A percentile compares a stretch with the other conserved stretches of the same genome.
phyloP scores from a whole-genome alignment of 2,888 invertebrate species.

The Seira sanloemensis region DNA sequence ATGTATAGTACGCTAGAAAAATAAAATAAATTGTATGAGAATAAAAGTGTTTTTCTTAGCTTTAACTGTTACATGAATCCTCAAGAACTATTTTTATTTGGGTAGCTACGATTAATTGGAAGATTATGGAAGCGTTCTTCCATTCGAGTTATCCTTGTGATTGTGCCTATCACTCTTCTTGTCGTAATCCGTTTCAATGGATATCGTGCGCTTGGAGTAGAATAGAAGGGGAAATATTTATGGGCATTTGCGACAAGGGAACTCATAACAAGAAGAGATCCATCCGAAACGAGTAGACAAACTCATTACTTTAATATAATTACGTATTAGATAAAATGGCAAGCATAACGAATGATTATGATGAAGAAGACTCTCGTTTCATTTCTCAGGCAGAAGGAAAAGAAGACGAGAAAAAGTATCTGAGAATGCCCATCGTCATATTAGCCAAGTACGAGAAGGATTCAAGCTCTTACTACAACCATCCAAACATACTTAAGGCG shows the following conservation, averaged over 20 bases:
- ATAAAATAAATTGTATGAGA: neutral
- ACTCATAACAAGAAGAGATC: constrained; percentile 54
- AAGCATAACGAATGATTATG: constrained; percentile 49
- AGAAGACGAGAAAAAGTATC: neutral
- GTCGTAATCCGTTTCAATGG: neutral
- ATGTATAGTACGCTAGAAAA: neutral
- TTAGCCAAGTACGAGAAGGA: constrained; percentile 12
- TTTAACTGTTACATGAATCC: neutral
- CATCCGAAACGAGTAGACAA: constrained; percentile 56
- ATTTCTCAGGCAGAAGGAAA: constrained; percentile 28
- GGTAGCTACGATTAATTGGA: neutral
- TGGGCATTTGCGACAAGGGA: constrained; percentile 2
- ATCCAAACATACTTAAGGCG: neutral
- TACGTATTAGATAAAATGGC: constrained; percentile 4
- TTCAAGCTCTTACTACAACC: neutral
- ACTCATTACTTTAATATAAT: constrained; percentile 39
- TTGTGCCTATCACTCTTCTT: constrained; percentile 4
- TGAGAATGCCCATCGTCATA: constrained; percentile 31
- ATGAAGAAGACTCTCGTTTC: constrained; percentile 53
- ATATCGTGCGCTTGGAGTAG: neutral
- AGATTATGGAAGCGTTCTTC: constrained; percentile 4
- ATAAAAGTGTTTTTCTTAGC: neutral
- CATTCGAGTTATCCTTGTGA: constrained; percentile 1
- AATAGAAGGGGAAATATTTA: constrained; percentile 1
- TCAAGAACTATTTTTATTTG: neutral